phyloP scores from a whole-genome alignment of 2,113 vertebrate species.

The Lophius piscatorius region DNA sequence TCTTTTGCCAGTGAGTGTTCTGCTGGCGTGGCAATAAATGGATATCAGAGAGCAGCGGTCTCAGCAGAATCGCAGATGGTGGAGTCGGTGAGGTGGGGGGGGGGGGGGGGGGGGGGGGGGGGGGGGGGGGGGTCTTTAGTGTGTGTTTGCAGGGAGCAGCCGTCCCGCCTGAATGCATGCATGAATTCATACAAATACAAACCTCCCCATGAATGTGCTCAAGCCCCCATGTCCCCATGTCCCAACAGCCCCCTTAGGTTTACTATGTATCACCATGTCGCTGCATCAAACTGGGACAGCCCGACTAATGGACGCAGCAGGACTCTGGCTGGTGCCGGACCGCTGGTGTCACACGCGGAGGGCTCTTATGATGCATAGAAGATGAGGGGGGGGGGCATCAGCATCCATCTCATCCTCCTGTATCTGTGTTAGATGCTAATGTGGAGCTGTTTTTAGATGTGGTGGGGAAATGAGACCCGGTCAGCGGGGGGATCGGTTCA shows the following conservation, averaged over 20 bases:
- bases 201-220: conserved; percentile 8
- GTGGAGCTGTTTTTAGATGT: conserved; percentile 25
- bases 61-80: conserved; percentile 74
- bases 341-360: conserved; percentile 20
- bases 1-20: conserved; percentile 48
- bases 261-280: conserved; percentile 4
- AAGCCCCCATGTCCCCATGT: not conserved
- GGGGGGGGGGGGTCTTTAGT: conserved; percentile 39
- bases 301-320: conserved; percentile 42
- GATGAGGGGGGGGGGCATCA: conserved; percentile 13
- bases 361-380: conserved; percentile 35
- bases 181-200: conserved; percentile 33
- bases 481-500: conserved; percentile 22
- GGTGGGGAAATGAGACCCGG: conserved; percentile 22
- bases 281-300: conserved; percentile 31
- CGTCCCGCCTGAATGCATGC: conserved; percentile 6
- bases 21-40: conserved; percentile 74
- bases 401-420: conserved; percentile 12
- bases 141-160: conserved; percentile 10
- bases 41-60: conserved; percentile 62
- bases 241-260: too few species aligned
- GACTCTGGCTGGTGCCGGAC: conserved; percentile 14
- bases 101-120: not conserved
- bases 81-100: too few species aligned
- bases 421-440: conserved; percentile 40